Conservation (phyloP, 1,140 invertebrate species). For the Diachasmimorpha longicaudata region DNA sequence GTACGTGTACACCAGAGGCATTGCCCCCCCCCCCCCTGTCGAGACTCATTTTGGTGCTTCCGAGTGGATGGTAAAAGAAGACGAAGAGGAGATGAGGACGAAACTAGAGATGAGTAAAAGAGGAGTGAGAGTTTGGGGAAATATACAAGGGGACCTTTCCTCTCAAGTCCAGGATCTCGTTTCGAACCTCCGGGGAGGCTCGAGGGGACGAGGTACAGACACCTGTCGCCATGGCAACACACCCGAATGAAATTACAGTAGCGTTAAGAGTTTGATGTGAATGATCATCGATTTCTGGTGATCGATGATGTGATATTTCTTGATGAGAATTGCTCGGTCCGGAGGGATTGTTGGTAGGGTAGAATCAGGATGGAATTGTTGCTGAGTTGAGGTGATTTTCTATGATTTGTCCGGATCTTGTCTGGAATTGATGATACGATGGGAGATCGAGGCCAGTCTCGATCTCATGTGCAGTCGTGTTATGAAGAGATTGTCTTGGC, state of each 20-base stretch:
- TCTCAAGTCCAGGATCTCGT: not conserved
- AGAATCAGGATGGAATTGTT: no score
- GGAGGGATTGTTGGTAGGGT: no score
- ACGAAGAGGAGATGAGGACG: not conserved
- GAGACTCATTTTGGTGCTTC: not conserved
- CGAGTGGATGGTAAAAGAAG: not conserved
- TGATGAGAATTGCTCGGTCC: not conserved
- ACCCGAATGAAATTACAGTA: not conserved
- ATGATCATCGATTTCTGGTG: not conserved
- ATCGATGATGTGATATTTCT: not conserved
- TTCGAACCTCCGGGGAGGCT: not conserved
- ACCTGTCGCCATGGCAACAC: constrained; percentile 5
- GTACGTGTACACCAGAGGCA: not conserved
- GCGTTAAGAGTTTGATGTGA: not conserved
- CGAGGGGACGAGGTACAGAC: not conserved
- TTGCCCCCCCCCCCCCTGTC: no score
- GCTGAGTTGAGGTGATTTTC: no score
- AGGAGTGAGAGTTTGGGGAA: not conserved
- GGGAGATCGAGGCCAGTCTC: no score
- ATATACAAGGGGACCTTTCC: not conserved
- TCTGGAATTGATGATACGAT: no score
- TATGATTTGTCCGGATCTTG: no score
- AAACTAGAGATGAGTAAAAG: not conserved
- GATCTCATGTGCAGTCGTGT: no score
- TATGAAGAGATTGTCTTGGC: no score